Evolutionary conservation across 2,113 vertebrate genomes (phyloP).

Genomic region (Orthochromis indermauri): DNA sequence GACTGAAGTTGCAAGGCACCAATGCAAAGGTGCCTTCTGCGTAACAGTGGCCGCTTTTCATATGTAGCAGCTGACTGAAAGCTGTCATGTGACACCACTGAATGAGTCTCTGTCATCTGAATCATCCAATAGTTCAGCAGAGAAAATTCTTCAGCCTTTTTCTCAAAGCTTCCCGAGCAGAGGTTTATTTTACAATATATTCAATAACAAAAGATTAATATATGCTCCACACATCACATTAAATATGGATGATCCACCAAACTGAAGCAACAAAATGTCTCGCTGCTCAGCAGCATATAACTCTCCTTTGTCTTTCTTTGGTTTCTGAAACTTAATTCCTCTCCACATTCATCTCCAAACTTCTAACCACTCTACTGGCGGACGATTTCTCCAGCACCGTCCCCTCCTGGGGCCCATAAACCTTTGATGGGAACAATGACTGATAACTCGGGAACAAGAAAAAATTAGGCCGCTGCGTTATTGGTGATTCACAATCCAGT

Average conservation of each 20-base stretch:
- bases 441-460: constrained; percentile 35
- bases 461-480: constrained; percentile 32
- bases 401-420: constrained; percentile 38
- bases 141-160: neutral
- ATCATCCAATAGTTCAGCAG: neutral
- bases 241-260: neutral
- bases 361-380: neutral
- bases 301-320: neutral
- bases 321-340: neutral
- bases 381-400: neutral
- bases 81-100: neutral
- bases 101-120: neutral
- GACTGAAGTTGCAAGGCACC: fast-evolving
- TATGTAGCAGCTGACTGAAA: neutral
- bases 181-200: neutral
- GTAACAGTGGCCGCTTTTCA: neutral
- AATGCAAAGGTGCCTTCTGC: neutral
- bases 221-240: neutral
- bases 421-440: constrained; percentile 49
- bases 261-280: neutral
- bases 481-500: constrained; percentile 55
- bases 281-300: neutral
- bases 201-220: neutral
- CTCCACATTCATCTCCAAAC: neutral
- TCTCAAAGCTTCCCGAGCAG: neutral